Percentiles rank a stretch among this genome's conserved stretches.
Conservation (phyloP, 2,113 vertebrate genomes). For the Bettongia penicillata region DNA sequence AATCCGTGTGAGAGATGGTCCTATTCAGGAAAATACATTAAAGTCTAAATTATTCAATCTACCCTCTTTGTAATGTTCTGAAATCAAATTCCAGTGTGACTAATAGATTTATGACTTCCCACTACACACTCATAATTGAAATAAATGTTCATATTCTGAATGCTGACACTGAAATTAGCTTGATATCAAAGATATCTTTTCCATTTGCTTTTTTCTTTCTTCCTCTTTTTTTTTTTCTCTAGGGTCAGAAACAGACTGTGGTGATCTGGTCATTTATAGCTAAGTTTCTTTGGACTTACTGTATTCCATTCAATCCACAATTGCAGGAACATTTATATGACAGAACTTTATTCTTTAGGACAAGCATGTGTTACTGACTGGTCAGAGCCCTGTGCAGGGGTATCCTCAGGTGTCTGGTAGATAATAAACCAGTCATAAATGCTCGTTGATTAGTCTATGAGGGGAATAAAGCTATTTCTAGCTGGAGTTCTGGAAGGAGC, state of each 20-base stretch:
- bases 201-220: background rate
- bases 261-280: background rate
- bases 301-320: background rate
- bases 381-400: background rate
- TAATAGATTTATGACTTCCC: conserved; percentile 75
- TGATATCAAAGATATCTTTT: conserved; percentile 5
- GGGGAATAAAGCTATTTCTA: background rate
- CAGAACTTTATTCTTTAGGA: background rate
- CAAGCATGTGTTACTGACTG: background rate
- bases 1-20: conserved; percentile 39
- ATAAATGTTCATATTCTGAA: conserved; percentile 35
- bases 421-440: background rate
- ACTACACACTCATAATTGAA: conserved; percentile 54
- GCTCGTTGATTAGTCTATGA: background rate
- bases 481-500: background rate
- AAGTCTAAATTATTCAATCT: conserved; percentile 71
- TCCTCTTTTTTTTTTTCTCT: conserved; percentile 12
- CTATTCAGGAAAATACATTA: conserved; percentile 74
- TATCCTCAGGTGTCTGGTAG: background rate
- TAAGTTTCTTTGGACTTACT: background rate
- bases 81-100: conserved; percentile 66
- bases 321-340: background rate
- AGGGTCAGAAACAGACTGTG: background rate
- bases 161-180: conserved; percentile 16
- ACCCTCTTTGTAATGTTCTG: conserved; percentile 65